These are phyloP conservation scores for Ormyrus nitidulus DNA, from an alignment of 2,888 invertebrate species.

Conservation along the genomic window DNA sequence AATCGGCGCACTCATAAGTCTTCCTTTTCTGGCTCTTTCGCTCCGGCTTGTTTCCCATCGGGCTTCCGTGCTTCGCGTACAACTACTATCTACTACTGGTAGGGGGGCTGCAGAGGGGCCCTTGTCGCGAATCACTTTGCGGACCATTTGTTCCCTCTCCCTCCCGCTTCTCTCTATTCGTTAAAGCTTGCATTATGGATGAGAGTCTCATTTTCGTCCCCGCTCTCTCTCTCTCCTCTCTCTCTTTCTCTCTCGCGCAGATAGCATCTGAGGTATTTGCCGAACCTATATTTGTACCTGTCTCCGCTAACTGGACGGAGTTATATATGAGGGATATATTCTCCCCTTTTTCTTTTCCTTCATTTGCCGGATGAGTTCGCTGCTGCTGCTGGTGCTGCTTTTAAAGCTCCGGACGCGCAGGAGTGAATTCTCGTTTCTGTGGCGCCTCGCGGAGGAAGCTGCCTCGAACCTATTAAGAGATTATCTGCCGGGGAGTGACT, in stretches of 20 bases:
- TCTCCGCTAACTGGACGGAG: constrained; percentile 38
- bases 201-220: constrained; percentile 48
- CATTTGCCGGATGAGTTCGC: background rate
- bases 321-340: constrained; percentile 23
- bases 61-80: constrained; percentile 26
- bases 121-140: constrained; percentile 54
- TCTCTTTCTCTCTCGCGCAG: constrained; percentile 8
- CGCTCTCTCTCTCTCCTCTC: background rate
- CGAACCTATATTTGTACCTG: constrained; percentile 57
- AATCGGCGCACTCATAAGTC: constrained; percentile 36
- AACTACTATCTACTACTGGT: background rate
- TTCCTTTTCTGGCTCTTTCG: constrained; percentile 31
- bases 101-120: background rate
- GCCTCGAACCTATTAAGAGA: constrained; percentile 28
- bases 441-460: background rate
- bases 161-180: constrained; percentile 23
- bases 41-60: constrained; percentile 14
- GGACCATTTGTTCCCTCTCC: constrained; percentile 46
- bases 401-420: background rate
- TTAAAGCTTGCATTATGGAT: constrained; percentile 51
- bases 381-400: background rate
- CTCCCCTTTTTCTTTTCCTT: constrained; percentile 33
- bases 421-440: constrained; percentile 2
- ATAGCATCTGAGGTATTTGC: constrained; percentile 42
- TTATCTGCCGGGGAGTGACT: constrained; percentile 36